Evolutionary conservation across 2,888 invertebrate genomes (phyloP).

Genomic region (Meandrusa payeni): DNA sequence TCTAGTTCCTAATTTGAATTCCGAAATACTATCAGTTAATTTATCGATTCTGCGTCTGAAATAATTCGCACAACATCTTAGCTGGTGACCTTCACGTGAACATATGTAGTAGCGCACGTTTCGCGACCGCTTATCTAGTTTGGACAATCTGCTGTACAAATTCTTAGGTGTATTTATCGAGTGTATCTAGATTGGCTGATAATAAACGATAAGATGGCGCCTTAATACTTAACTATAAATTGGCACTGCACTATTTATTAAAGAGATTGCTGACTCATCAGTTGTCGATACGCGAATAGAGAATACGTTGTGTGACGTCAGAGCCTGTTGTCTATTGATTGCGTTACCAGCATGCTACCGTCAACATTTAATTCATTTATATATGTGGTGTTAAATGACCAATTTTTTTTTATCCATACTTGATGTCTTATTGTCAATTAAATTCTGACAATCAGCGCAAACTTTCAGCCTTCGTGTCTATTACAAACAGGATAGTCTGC

Average conservation of each 20-base stretch:
- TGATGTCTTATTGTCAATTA: too few relatives aligned
- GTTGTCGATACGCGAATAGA: background rate
- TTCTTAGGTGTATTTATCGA: conserved; percentile 3
- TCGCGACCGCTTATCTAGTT: background rate
- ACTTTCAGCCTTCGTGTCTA: too few relatives aligned
- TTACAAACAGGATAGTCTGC: too few relatives aligned
- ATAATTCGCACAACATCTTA: background rate
- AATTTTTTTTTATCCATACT: too few relatives aligned
- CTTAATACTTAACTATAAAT: background rate
- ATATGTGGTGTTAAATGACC: too few relatives aligned
- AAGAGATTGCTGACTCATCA: background rate
- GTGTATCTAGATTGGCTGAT: conserved; percentile 12
- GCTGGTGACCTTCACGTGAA: background rate
- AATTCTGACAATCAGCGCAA: too few relatives aligned
- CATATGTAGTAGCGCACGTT: background rate
- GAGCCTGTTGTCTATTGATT: too few relatives aligned
- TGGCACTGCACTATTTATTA: background rate
- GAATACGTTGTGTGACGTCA: too few relatives aligned
- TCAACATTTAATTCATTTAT: too few relatives aligned
- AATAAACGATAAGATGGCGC: conserved; percentile 12
- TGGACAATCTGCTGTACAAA: conserved; percentile 2
- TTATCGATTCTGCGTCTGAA: background rate
- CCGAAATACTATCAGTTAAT: too few relatives aligned
- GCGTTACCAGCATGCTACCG: too few relatives aligned
- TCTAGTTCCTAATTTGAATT: too few relatives aligned